phyloP scores from a whole-genome alignment of 2,113 vertebrate species.

The Hepsetus odoe region DNA sequence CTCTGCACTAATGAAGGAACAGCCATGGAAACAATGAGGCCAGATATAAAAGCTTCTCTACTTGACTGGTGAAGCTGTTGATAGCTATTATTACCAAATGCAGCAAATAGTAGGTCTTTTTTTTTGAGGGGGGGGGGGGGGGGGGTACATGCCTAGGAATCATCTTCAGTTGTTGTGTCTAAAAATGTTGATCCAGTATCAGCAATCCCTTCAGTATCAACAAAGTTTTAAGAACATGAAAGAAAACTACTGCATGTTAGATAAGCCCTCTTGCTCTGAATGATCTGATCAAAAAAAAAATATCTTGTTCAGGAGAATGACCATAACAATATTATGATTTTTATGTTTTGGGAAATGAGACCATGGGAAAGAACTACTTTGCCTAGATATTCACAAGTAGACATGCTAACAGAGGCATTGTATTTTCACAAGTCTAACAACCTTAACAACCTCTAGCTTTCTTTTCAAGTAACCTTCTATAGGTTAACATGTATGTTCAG shows the following conservation, averaged over 20 bases:
- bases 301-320: neutral
- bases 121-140: neutral
- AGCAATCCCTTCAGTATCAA: neutral
- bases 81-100: neutral
- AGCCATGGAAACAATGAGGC: slow-evolving; percentile 51
- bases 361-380: neutral
- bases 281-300: neutral
- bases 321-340: neutral
- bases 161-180: neutral
- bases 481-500: too few species aligned
- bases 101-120: neutral
- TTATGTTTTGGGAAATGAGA: neutral
- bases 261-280: neutral
- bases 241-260: neutral
- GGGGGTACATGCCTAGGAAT: neutral
- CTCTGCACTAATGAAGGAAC: slow-evolving; percentile 63
- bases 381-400: neutral
- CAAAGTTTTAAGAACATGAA: neutral
- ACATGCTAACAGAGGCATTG: neutral
- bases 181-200: neutral
- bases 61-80: neutral
- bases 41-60: neutral
- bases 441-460: too few species aligned
- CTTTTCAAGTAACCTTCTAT: too few species aligned
- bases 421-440: too few species aligned